Evolutionary conservation across 2,888 invertebrate species (phyloP).

Genomic region (Euclidia mi): DNA sequence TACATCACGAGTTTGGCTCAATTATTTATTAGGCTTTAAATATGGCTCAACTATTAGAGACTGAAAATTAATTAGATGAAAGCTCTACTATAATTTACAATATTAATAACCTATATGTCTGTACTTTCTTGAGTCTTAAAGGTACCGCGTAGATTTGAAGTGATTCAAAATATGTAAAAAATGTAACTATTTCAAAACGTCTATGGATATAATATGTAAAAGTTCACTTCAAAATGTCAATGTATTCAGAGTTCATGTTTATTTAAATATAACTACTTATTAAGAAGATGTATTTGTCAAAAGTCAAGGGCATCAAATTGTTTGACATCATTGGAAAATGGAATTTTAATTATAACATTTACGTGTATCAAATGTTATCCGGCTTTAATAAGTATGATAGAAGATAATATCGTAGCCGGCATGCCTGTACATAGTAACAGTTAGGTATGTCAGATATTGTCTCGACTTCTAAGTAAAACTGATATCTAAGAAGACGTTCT

Average conservation of each 20-base stretch:
- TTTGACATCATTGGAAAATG: slow-evolving; percentile 41
- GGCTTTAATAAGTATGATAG: background rate
- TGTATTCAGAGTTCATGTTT: slow-evolving; percentile 71
- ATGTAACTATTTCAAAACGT: slow-evolving; percentile 60
- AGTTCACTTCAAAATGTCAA: slow-evolving; percentile 70
- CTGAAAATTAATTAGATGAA: too few species aligned
- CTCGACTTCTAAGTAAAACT: slow-evolving; percentile 9
- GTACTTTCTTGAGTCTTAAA: too few species aligned
- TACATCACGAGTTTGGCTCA: slow-evolving; percentile 25
- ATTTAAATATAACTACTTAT: slow-evolving; percentile 57
- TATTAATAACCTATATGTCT: slow-evolving; percentile 18
- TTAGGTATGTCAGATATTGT: too few species aligned
- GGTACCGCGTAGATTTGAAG: too few species aligned
- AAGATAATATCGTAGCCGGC: background rate
- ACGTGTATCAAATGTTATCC: background rate
- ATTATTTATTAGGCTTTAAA: slow-evolving; percentile 24
- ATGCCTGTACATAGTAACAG: background rate
- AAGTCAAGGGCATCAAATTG: slow-evolving; percentile 67
- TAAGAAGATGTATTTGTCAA: slow-evolving; percentile 62
- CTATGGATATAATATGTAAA: slow-evolving; percentile 51
- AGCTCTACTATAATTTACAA: too few species aligned
- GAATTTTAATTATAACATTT: slow-evolving; percentile 34
- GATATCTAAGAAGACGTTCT: slow-evolving; percentile 43
- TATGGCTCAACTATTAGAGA: too few species aligned
- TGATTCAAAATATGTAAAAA: background rate